phyloP scores from a whole-genome alignment of 2,888 invertebrate genomes.

The Muscina levida region DNA sequence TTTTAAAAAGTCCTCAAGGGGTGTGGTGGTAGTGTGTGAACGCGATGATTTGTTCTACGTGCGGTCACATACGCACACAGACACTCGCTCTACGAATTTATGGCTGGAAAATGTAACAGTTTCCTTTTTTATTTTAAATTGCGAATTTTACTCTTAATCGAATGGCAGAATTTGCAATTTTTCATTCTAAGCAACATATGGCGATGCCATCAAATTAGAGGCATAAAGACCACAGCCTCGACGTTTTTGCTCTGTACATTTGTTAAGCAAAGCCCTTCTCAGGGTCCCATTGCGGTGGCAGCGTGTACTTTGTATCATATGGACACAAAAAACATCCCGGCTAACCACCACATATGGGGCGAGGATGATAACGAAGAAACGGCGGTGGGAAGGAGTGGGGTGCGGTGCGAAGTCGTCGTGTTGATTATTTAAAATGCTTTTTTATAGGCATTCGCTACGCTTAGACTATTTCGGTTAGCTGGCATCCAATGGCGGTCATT shows the following conservation, averaged over 20 bases:
- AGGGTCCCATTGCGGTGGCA: slow-evolving; percentile 55
- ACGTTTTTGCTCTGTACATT: slow-evolving; percentile 22
- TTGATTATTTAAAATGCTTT: slow-evolving; percentile 57
- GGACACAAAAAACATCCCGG: slow-evolving; percentile 46
- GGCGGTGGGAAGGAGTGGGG: no score
- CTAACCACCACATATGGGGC: slow-evolving; percentile 54
- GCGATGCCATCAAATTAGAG: slow-evolving; percentile 71
- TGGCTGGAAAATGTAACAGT: slow-evolving; percentile 60
- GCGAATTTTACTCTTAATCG: slow-evolving; percentile 58
- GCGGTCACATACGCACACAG: slow-evolving; percentile 57
- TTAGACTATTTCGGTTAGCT: slow-evolving; percentile 49
- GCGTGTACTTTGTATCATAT: slow-evolving; percentile 31
- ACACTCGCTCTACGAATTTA: slow-evolving; percentile 30
- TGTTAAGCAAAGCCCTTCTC: slow-evolving; percentile 38
- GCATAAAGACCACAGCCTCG: slow-evolving; percentile 67
- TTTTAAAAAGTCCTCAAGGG: slow-evolving; percentile 50
- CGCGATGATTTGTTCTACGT: slow-evolving; percentile 68
- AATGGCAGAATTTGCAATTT: slow-evolving; percentile 68
- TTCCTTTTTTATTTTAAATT: slow-evolving; percentile 58
- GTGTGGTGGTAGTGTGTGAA: slow-evolving; percentile 57
- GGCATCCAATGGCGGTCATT: slow-evolving; percentile 65
- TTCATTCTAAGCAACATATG: slow-evolving; percentile 73
- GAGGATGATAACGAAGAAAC: slow-evolving; percentile 42
- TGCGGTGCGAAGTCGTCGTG: background rate
- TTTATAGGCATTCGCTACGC: slow-evolving; percentile 60